Evolutionary conservation across 1,140 invertebrate species (phyloP).

Genomic region (Hestina assimilis): DNA sequence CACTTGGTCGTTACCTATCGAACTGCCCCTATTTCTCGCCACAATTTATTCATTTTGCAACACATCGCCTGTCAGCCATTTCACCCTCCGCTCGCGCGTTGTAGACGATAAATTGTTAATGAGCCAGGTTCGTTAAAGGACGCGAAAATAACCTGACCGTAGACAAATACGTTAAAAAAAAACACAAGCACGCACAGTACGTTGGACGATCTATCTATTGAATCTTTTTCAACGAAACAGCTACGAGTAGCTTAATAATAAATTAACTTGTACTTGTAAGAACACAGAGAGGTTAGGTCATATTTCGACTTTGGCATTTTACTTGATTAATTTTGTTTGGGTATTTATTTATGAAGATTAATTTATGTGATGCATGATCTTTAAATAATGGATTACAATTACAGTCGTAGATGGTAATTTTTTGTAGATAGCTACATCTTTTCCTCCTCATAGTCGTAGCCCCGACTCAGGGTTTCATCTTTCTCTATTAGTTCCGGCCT

Average conservation of each 20-base stretch:
- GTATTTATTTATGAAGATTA: no score
- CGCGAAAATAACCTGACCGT: conserved; percentile 58
- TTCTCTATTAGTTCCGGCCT: no score
- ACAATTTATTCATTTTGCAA: conserved; percentile 77
- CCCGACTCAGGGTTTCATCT: no score
- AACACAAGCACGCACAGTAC: conserved; percentile 49
- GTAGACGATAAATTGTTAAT: conserved; percentile 69
- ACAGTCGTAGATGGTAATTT: no score
- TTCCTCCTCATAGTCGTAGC: no score
- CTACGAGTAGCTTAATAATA: conserved; percentile 18
- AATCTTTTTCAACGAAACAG: conserved; percentile 31
- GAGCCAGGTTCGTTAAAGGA: conserved; percentile 63
- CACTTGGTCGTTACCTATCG: conserved; percentile 57
- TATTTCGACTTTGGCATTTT: no score
- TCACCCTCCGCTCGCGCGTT: conserved; percentile 55
- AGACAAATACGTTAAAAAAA: conserved; percentile 53
- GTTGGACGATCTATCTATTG: conserved; percentile 29
- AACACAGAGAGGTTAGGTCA: no score
- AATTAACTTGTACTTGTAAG: conserved; percentile 14
- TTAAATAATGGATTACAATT: no score
- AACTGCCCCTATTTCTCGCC: conserved; percentile 75
- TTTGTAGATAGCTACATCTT: no score
- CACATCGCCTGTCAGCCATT: conserved; percentile 68
- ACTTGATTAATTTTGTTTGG: no score
- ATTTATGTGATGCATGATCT: no score